Conservation (phyloP, 23 tunicate species). For the Halocynthia roretzi region DNA sequence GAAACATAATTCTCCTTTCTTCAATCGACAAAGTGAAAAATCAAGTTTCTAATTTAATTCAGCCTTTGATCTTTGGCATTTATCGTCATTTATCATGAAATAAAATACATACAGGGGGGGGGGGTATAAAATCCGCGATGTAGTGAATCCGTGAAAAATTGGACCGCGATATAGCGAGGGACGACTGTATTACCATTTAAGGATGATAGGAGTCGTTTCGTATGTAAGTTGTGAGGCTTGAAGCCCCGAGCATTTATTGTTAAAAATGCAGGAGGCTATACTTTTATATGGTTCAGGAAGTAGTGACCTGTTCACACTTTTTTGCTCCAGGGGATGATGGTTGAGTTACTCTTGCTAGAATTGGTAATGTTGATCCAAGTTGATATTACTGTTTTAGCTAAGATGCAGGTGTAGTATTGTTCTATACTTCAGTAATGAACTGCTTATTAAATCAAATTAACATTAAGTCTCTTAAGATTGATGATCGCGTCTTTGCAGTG, state of each 20-base stretch:
- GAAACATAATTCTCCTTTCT: background rate
- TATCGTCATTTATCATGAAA: too few relatives aligned
- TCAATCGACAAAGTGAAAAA: background rate
- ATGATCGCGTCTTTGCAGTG: background rate
- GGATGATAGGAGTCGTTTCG: too few relatives aligned
- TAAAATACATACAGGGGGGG: too few relatives aligned
- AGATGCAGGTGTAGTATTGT: background rate
- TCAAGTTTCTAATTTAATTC: background rate
- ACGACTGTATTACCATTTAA: too few relatives aligned
- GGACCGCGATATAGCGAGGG: too few relatives aligned
- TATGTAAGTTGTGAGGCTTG: too few relatives aligned
- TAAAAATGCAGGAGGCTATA: too few relatives aligned
- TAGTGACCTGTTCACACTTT: background rate
- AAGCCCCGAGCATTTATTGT: too few relatives aligned
- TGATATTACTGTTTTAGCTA: background rate
- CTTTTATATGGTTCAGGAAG: too few relatives aligned
- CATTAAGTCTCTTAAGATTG: background rate
- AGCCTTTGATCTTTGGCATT: background rate
- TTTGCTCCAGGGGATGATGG: constrained; percentile 11
- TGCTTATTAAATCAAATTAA: background rate
- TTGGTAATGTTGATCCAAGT: background rate
- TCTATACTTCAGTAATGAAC: background rate
- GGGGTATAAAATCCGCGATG: too few relatives aligned
- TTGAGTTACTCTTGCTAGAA: background rate
- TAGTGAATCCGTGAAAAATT: too few relatives aligned